phyloP scores from a whole-genome alignment of 2,888 invertebrate species.

The Drosophila anomalata region DNA sequence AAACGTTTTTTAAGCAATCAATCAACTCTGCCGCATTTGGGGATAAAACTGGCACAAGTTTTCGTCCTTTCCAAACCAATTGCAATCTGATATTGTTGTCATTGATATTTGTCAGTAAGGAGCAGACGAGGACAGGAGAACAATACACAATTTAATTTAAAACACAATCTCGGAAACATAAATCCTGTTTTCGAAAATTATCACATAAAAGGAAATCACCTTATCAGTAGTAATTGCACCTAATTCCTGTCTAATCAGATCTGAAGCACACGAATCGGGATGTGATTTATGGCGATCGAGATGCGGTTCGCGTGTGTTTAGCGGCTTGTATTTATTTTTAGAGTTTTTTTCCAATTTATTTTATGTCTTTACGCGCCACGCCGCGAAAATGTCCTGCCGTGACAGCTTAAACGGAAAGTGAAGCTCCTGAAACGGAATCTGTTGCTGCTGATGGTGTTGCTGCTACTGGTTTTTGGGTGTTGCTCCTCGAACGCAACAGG shows the following conservation, averaged over 20 bases:
- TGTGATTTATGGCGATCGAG: constrained; percentile 65
- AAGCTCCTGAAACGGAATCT: constrained; percentile 14
- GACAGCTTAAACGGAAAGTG: constrained; percentile 5
- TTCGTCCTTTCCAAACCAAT: not conserved
- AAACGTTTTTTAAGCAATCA: constrained; percentile 39
- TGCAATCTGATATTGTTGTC: constrained; percentile 20
- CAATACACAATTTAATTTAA: not conserved
- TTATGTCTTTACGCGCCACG: constrained; percentile 31
- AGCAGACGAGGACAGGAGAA: not conserved
- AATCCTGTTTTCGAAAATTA: constrained; percentile 22
- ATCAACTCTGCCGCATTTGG: constrained; percentile 30
- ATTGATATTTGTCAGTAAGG: not conserved
- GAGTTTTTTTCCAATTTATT: constrained; percentile 22
- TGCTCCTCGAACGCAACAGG: constrained; percentile 81
- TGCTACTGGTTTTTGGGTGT: constrained; percentile 9
- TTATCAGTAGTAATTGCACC: constrained; percentile 62
- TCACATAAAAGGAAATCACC: constrained; percentile 59
- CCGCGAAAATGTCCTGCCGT: constrained; percentile 10
- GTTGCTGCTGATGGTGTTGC: constrained; percentile 21
- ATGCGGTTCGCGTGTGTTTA: constrained; percentile 48
- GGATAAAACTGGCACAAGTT: constrained; percentile 18
- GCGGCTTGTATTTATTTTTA: constrained; percentile 14
- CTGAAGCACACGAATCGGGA: constrained; percentile 44
- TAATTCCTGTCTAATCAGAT: constrained; percentile 49
- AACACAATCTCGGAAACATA: constrained; percentile 20